Base-by-base conservation (phyloP, 2,888 invertebrate species). In the Hydrotaea cyrtoneurina region DNA sequence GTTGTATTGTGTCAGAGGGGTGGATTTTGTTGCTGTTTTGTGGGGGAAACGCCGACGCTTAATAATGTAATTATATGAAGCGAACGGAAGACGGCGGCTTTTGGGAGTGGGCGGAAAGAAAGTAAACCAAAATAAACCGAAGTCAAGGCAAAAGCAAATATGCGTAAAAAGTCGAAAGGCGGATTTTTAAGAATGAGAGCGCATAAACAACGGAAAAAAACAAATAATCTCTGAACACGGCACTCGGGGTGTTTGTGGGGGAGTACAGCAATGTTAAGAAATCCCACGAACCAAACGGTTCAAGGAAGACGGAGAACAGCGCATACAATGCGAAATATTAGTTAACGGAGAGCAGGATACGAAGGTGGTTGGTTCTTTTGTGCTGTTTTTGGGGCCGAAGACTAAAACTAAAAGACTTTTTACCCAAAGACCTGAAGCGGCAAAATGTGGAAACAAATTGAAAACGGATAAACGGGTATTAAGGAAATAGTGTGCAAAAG, bases 291-390 rank as follows among this genome's bases (percentile, higher is more conserved):
- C n/a, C n/a, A 8, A 36, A 36, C 36, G 36, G 3, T 36, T n/a
- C 50, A 15, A n/a, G 7, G 13, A n/a, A 50, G 50, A 50, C n/a
- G 50, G 55, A 62, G 31, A 62, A 31, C 31, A 31, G 55, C 23
- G 11, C 23, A 26, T 59, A 17, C 43, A 69, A 69, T 62, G 75
- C 39, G 15, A 43, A 69, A 78, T 71, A 39, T 84, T 81, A 85
- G 85, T 82, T 85, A 79, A 79, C 55, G 78, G 79, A 73, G 78
- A 85, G 79, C 82, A 79, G 79, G 21, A 82, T 79, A 74, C 73
- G 36, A 77, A 74, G 85, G 81, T 82, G 84, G 85, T 82, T 66
- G 82, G 31, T 31, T n/a, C n/a, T n/a, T 31, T 31, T 31, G 31
- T 31, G 31, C 31, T 2, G 2, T 75, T 80, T 31, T 50, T n/a